A percentile compares a stretch with the other conserved stretches of the same genome.
These are phyloP conservation scores for Gymnothorax reevesii DNA, from an alignment of 2,797 vertebrate species.

Conservation along the genomic window DNA sequence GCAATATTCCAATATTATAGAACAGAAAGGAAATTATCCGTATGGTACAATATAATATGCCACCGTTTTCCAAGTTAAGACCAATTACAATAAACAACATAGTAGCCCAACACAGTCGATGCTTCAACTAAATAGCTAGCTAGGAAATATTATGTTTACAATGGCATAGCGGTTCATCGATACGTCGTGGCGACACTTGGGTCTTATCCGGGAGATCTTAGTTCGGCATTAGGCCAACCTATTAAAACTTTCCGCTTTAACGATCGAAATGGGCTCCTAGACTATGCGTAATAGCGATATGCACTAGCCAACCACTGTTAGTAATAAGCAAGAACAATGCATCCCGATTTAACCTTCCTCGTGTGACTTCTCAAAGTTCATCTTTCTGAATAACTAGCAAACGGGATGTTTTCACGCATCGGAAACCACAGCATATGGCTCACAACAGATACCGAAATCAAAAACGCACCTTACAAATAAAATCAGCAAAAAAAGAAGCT, in stretches of 20 bases:
- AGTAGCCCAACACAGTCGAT: slow-evolving; percentile 1
- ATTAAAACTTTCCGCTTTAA: slow-evolving; percentile 6
- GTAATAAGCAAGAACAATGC: slow-evolving; percentile 21
- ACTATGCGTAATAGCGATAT: neutral
- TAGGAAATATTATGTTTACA: slow-evolving; percentile 4
- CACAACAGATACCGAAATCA: neutral
- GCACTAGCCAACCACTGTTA: slow-evolving; percentile 1
- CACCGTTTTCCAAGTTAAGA: neutral
- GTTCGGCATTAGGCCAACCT: neutral
- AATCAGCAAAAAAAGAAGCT: slow-evolving; percentile 22
- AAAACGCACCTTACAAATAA: slow-evolving; percentile 20
- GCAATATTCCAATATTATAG: neutral
- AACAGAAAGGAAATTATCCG: neutral
- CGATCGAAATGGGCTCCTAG: neutral
- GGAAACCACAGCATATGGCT: slow-evolving; percentile 6
- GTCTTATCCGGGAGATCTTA: neutral
- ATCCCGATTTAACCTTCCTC: slow-evolving; percentile 14
- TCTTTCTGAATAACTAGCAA: slow-evolving; percentile 33
- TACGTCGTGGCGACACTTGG: neutral
- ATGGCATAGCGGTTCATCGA: neutral
- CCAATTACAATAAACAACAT: neutral
- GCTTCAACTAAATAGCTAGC: slow-evolving; percentile 13
- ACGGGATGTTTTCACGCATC: slow-evolving; percentile 27
- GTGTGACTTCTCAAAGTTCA: slow-evolving; percentile 49
- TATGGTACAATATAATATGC: neutral